Evolutionary conservation across 92 coral and sea anemone species (phyloP), one percentile per base, ranked within the genome.

Genomic region (Montipora capitata): DNA sequence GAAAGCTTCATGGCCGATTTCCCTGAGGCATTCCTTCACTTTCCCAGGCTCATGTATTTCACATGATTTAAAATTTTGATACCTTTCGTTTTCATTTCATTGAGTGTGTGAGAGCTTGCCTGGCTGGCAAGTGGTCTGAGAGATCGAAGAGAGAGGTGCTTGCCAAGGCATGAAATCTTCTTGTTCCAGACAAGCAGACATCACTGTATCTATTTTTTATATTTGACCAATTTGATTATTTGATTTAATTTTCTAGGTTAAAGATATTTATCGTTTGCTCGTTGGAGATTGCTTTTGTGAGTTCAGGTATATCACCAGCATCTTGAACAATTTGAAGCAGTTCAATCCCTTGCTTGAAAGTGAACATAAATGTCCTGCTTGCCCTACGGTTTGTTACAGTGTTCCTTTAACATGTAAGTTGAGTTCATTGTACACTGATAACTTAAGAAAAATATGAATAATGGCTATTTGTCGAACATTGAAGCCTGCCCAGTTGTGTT

Each of bases 251-350:
- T 17, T 49, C 2, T 35, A 74, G 78, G 63, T 74, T 48, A 74
- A 74, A 59, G 78, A 74, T 59, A 67, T 80, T 10, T 87, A 87
- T 75, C 61, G 72, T 5, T 49, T 87, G 35, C 91, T 79, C 78
- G 90, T 78, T 65, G 78, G 85, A 10, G 90, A 86, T 41, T 77
- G 79, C 69, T 86, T 86, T 78, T 13, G 74, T 7, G 91, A 87
- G 78, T 87, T 72, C 62, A 40, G 91, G 44, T 87, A 67, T 64
- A 17, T 87, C 57, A 41, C 63, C 45, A 82, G 83, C 78, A 74
- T 69, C 54, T 15, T 80, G 57, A n/a, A 48, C 51, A 87, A 82
- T 64, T 51, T 87, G 15, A 43, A 58, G 15, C 73, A 87, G 9
- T 75, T 87, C 73, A 79, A 87, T 59, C 66, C 80, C 12, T 63